A percentile compares a stretch with the other conserved stretches of the same genome.
These are phyloP conservation scores for Mesorhabditis sp. DNA, from an alignment of 2,888 invertebrate genomes.

Conservation along the genomic window DNA sequence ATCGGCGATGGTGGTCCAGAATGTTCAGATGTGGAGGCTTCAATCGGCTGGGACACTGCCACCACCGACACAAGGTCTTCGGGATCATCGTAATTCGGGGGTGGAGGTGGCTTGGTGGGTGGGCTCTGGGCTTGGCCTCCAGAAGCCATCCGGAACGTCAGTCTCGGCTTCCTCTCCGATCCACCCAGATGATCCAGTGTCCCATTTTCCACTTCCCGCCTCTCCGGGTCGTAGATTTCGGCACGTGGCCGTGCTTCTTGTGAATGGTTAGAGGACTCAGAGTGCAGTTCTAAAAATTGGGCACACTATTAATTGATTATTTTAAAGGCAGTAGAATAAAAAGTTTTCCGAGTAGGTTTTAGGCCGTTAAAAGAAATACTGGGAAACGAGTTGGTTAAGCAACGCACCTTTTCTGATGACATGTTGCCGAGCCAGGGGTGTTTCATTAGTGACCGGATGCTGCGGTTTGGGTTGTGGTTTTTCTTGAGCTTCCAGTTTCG, in stretches of 20 bases:
- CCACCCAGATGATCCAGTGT: conserved; percentile 4
- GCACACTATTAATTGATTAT: too few relatives aligned
- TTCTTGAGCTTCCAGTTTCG: background rate
- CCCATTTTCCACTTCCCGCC: background rate
- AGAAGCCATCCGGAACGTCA: background rate
- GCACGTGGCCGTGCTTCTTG: background rate
- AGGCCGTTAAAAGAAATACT: too few relatives aligned
- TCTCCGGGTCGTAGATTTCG: conserved; percentile 2
- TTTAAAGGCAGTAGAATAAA: too few relatives aligned
- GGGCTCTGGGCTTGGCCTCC: background rate
- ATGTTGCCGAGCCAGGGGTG: background rate
- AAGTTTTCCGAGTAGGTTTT: too few relatives aligned
- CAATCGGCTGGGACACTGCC: background rate
- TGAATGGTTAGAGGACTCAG: too few relatives aligned
- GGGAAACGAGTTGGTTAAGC: too few relatives aligned
- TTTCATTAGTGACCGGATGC: background rate
- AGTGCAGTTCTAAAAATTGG: too few relatives aligned
- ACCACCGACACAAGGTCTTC: background rate
- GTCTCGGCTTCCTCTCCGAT: background rate
- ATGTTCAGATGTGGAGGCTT: background rate
- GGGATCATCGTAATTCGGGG: background rate
- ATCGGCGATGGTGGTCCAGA: background rate
- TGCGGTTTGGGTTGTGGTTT: background rate
- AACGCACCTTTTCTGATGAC: background rate
- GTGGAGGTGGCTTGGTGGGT: background rate